Base-by-base conservation (phyloP, 2,113 vertebrate genomes). In the Scytalopus superciliaris region DNA sequence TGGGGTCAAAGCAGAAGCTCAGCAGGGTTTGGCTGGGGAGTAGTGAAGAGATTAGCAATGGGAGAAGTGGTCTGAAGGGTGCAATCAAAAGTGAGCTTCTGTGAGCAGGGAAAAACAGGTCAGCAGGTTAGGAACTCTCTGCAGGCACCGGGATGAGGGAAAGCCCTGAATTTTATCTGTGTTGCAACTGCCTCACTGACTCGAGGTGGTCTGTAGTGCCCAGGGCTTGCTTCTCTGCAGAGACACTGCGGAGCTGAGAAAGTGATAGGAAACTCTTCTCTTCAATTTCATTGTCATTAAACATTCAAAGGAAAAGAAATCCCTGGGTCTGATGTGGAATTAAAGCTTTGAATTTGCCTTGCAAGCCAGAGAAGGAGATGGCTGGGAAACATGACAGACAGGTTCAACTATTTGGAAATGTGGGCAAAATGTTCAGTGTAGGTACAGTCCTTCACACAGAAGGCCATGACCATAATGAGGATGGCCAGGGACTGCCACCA, bases 201-300 rank as follows among this genome's bases (percentile, higher is more conserved):
- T 28, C 1, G 0, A 14, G 19, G 23, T 49, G 42, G 10, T 42
- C 42, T 83, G 39, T 0, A 0, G 50, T 40, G 33, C 35, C 53
- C 31, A 64, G 35, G 53, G 15, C 37, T 77, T 78, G 3, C 10
- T 42, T 73, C 47, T 42, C 53, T 23, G 19, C 44, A 63, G 55
- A 60, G 35, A 21, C 10, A 24, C 37, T 14, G 25, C 0, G 1
- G 42, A 19, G 35, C 66, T 50, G 19, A 45, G 74, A 40, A 84
- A 55, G 40, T 45, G 10, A 35, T 47, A 28, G 33, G 44, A 76
- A 72, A 27, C 10, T 19, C 60, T 53, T 75, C 25, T 63, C 8
- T 69, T 81, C 45, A 7, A 6, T 73, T 50, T 35, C 10, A 47
- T 9, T 60, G 35, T 35, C 6, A 3, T 50, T 63, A 73, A 74